Evolutionary conservation across 2,113 vertebrate genomes (phyloP), one percentile per base, ranked within the genome.

Genomic region (Percopsis transmontana): DNA sequence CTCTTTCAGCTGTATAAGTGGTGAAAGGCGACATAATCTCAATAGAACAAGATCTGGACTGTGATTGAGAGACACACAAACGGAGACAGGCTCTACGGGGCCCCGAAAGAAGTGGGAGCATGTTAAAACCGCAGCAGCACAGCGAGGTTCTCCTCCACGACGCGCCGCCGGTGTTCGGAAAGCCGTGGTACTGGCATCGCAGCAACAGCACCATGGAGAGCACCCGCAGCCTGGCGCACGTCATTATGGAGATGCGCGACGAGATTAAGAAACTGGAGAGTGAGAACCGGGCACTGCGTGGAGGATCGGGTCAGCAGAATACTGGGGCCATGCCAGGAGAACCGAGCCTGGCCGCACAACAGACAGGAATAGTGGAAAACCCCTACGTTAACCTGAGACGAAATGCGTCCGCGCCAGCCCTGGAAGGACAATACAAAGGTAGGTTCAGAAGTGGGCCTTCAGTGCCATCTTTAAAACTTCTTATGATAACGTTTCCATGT

Each of bases 221-320:
- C 15, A 91, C 89, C 24, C 9, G 48, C 1, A 89, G 91, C 63
- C 91, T 97, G 16, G 76, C 93, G n/a, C 88, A 86, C 68, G 73
- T 96, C 56, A 92, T 98, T 87, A 87, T 84, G 70, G 93, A 96
- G 83, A 93, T 98, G 95, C 89, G 44, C 1, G 91, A 90, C 2
- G 94, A 96, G 4, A 97, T 98, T 82, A 87, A 91, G 73, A 92
- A 89, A 72, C 82, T 97, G 77, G 92, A 97, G 83, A 88, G 77
- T 9, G 96, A 98, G 61, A 98, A 99, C 80, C 85, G 71, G 19
- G 91, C 84, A 2, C 92, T 98, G 57, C 84, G 84, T 0, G 90
- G 87, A 61, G 91, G 91, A 59, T 63, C 90, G 57, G 72, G 70
- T 16, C 85, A 85, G 62, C 68, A 58, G 0, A 24, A 62, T 51